phyloP scores from a whole-genome alignment of 2,888 invertebrate genomes.

The Alentia gelatinosa region DNA sequence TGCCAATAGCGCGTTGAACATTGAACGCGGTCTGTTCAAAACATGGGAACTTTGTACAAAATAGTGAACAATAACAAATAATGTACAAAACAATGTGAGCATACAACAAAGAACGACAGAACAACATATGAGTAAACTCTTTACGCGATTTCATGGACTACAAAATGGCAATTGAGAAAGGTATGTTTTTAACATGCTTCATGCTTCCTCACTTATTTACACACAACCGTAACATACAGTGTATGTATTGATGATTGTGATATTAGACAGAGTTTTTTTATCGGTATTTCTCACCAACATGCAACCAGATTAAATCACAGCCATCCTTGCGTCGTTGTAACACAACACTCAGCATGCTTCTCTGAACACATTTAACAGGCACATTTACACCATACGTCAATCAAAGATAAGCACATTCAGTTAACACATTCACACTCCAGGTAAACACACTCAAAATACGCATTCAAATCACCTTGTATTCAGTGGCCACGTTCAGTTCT shows the following conservation, averaged over 20 bases:
- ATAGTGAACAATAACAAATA: neutral
- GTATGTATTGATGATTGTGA: neutral
- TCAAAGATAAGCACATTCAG: neutral
- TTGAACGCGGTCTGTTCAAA: neutral
- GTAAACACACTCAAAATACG: neutral
- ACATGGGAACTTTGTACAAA: neutral
- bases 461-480: no score
- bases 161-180: neutral
- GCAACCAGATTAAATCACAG: neutral
- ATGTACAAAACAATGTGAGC: neutral
- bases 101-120: neutral
- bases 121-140: neutral
- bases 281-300: neutral
- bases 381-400: no score
- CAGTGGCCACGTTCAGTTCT: no score
- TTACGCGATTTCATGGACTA: neutral
- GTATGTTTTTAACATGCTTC: neutral
- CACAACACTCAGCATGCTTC: no score
- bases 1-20: neutral
- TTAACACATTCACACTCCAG: neutral
- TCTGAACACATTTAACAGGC: no score
- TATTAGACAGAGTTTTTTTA: neutral
- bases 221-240: no score
- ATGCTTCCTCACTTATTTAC: no score
- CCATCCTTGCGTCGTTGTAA: no score